Evolutionary conservation across 2,888 invertebrate species (phyloP).

Genomic region (Drosophila anomalata): DNA sequence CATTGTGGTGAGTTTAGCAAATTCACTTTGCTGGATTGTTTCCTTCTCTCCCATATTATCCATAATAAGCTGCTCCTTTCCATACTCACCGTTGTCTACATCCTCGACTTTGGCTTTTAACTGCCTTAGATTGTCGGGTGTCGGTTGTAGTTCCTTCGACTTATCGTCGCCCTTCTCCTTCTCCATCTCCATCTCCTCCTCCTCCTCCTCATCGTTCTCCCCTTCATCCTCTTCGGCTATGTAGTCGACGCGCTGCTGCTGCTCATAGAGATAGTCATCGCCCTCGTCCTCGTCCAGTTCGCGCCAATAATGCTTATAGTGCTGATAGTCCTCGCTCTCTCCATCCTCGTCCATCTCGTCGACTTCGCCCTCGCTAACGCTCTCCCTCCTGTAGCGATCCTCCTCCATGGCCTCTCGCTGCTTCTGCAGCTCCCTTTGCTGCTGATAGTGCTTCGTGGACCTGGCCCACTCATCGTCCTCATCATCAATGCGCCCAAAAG

Average conservation of each 20-base stretch:
- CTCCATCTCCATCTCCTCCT: slow-evolving; percentile 38
- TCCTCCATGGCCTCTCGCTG: slow-evolving; percentile 30
- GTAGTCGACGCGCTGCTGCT: slow-evolving; percentile 64
- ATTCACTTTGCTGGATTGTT: no score
- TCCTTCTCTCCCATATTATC: slow-evolving; percentile 53
- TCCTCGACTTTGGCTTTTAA: slow-evolving; percentile 49
- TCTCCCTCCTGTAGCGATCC: slow-evolving; percentile 42
- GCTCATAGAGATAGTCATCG: slow-evolving; percentile 69
- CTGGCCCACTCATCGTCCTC: slow-evolving; percentile 73
- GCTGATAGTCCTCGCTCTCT: slow-evolving; percentile 60
- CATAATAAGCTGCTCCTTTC: slow-evolving; percentile 58
- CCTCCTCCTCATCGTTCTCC: slow-evolving; percentile 33
- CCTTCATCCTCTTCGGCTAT: slow-evolving; percentile 68
- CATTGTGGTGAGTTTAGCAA: slow-evolving; percentile 54
- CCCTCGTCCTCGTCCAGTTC: slow-evolving; percentile 70
- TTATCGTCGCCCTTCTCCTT: slow-evolving; percentile 13
- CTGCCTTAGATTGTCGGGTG: slow-evolving; percentile 61
- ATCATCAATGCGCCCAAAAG: slow-evolving; percentile 73
- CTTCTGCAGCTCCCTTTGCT: slow-evolving; percentile 57
- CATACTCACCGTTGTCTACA: slow-evolving; percentile 26
- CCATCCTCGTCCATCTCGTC: slow-evolving; percentile 31
- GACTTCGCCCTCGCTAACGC: slow-evolving; percentile 41
- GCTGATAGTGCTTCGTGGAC: slow-evolving; percentile 59
- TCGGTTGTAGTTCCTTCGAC: neutral
- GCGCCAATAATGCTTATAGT: slow-evolving; percentile 70